phyloP scores from a whole-genome alignment of 2,113 vertebrate species.

The Acrocephalus kingi region DNA sequence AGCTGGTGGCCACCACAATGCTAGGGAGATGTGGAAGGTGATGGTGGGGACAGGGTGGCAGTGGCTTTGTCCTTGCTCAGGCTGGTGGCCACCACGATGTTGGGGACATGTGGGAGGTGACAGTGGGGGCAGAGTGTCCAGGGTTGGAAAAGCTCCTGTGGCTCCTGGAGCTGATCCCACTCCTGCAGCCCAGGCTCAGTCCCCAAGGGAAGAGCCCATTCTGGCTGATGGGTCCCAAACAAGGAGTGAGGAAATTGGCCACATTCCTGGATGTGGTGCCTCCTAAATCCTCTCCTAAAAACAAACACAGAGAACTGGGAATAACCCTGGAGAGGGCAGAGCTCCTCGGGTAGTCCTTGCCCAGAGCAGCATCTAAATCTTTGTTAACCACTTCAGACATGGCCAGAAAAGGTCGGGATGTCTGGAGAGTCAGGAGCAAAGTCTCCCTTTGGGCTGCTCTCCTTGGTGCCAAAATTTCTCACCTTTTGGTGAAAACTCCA shows the following conservation, averaged over 20 bases:
- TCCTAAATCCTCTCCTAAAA: constrained; percentile 61
- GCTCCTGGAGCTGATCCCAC: constrained; percentile 69
- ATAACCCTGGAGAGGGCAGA: constrained; percentile 74
- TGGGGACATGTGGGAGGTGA: constrained; percentile 67
- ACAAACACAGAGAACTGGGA: constrained; percentile 79
- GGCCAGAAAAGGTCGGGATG: constrained; percentile 70
- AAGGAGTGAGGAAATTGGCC: constrained; percentile 74
- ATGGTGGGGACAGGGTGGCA: neutral
- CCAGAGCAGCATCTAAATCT: constrained; percentile 51
- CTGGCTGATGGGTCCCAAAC: constrained; percentile 38
- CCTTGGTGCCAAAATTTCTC: constrained; percentile 65
- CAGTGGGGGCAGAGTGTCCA: constrained; percentile 5
- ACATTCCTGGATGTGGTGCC: constrained; percentile 71
- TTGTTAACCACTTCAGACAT: constrained; percentile 72
- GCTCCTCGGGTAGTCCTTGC: constrained; percentile 67
- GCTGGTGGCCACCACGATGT: neutral
- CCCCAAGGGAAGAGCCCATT: constrained; percentile 74
- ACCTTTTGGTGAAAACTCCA: constrained; percentile 74
- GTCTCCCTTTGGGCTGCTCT: constrained; percentile 60
- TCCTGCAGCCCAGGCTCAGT: constrained; percentile 73
- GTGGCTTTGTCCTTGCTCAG: constrained; percentile 18
- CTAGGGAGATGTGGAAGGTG: constrained; percentile 54
- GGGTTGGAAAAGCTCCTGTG: constrained; percentile 72
- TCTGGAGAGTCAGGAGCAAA: constrained; percentile 68
- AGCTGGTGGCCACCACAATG: constrained; percentile 3